Evolutionary conservation across 2,113 vertebrate species (phyloP).

Genomic region (Pycnonotus jocosus): DNA sequence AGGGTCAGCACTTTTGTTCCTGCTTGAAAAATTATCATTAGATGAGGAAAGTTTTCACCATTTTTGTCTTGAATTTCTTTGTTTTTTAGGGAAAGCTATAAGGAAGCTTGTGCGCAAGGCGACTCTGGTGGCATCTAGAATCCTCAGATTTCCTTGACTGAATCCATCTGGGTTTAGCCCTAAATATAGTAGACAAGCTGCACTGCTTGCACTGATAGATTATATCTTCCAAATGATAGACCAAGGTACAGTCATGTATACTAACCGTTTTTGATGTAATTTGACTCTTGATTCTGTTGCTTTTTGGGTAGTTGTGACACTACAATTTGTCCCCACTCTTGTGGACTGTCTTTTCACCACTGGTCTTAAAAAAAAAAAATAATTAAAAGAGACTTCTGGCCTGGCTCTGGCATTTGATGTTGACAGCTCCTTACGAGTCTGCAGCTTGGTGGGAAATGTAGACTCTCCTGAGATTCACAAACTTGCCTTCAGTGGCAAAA

Average conservation of each 20-base stretch:
- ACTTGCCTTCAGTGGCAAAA: not conserved
- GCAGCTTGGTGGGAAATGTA: not conserved
- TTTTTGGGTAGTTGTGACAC: conserved; percentile 15
- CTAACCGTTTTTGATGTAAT: conserved; percentile 44
- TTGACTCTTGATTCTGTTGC: conserved; percentile 53
- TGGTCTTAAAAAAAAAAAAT: not conserved
- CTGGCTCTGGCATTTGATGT: not conserved
- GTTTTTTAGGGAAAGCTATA: conserved; percentile 62
- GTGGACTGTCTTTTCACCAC: not conserved
- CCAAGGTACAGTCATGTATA: conserved; percentile 61
- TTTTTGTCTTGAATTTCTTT: conserved; percentile 63
- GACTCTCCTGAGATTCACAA: not conserved
- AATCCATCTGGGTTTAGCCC: conserved; percentile 66
- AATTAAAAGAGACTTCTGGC: not conserved
- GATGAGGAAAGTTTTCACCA: conserved; percentile 50
- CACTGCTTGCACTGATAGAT: conserved; percentile 64
- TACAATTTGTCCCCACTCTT: not conserved
- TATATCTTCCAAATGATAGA: conserved; percentile 68
- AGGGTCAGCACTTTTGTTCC: conserved; percentile 40
- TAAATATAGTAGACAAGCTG: conserved; percentile 63
- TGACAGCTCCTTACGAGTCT: not conserved
- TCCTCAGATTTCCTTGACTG: conserved; percentile 68
- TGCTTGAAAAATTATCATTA: conserved; percentile 25
- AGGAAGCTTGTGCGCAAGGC: conserved; percentile 61
- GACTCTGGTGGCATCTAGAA: conserved; percentile 63